Percentiles rank a stretch among this genome's conserved stretches.
These are phyloP conservation scores for Zhuqinia jingwanae DNA, from an alignment of 2,888 invertebrate species.

Conservation along the genomic window DNA sequence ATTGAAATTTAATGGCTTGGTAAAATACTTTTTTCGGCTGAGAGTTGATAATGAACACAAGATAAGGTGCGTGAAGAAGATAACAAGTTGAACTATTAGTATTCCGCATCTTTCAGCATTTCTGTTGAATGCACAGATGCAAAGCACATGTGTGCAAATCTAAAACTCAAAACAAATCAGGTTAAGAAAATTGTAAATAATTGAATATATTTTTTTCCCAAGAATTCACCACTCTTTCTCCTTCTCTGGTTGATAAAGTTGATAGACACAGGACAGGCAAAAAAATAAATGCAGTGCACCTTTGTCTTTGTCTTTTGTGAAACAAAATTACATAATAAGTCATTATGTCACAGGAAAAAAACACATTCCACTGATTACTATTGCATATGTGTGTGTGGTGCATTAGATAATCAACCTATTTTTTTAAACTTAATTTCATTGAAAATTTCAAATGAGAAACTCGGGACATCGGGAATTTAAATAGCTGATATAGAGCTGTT, in stretches of 20 bases:
- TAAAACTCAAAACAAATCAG: slow-evolving; percentile 1
- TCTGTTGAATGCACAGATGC: slow-evolving; percentile 19
- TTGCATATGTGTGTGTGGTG: too few species aligned
- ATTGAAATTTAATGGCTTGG: slow-evolving; percentile 59
- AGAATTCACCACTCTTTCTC: too few species aligned
- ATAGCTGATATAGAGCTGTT: neutral
- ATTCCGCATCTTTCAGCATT: slow-evolving; percentile 17
- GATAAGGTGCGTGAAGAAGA: too few species aligned
- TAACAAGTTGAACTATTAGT: too few species aligned
- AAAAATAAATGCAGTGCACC: neutral
- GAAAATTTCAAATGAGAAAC: neutral
- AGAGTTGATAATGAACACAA: neutral
- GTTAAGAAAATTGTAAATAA: neutral
- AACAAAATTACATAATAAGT: too few species aligned
- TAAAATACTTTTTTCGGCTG: slow-evolving; percentile 36
- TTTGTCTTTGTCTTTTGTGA: neutral
- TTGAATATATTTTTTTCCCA: neutral
- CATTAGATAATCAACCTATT: too few species aligned
- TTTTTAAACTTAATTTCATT: too few species aligned
- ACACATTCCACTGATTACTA: too few species aligned
- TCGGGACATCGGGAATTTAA: neutral
- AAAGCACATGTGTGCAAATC: neutral
- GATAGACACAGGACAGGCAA: too few species aligned
- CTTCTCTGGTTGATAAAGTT: too few species aligned
- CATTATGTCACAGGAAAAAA: too few species aligned